Percentiles rank a stretch among this genome's conserved stretches.
Conservation (phyloP, 2,888 invertebrate genomes). For the Monopis laevigella region DNA sequence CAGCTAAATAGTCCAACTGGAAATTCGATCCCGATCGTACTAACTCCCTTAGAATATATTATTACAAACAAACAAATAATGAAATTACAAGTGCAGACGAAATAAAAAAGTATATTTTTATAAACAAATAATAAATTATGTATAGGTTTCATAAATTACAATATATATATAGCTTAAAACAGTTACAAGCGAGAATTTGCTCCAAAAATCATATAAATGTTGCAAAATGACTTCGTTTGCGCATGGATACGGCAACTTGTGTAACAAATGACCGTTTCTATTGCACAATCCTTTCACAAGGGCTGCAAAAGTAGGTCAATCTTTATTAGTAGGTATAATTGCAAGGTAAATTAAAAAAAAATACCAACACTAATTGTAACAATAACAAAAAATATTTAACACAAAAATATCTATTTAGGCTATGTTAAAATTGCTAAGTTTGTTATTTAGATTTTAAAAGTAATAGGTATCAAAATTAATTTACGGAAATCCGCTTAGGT, state of each 20-base stretch:
- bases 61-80: constrained; percentile 1
- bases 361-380: neutral
- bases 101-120: neutral
- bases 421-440: too few species aligned
- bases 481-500: too few species aligned
- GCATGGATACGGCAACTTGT: constrained; percentile 60
- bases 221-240: constrained; percentile 55
- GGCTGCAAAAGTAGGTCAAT: constrained; percentile 66
- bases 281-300: constrained; percentile 70
- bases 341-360: constrained; percentile 27
- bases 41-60: neutral
- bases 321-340: constrained; percentile 45
- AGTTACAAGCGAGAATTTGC: too few species aligned
- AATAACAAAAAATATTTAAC: neutral
- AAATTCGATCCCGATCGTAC: neutral
- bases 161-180: constrained; percentile 26
- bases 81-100: neutral
- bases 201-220: constrained; percentile 23
- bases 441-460: too few species aligned
- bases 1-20: constrained; percentile 31
- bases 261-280: constrained; percentile 67
- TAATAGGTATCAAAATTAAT: too few species aligned
- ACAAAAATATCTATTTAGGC: neutral
- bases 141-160: neutral
- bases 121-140: neutral